Percentiles rank a stretch among this genome's conserved stretches.
Evolutionary conservation across 2,113 vertebrate genomes (phyloP).

Genomic region (Notarius lentiginosus): DNA sequence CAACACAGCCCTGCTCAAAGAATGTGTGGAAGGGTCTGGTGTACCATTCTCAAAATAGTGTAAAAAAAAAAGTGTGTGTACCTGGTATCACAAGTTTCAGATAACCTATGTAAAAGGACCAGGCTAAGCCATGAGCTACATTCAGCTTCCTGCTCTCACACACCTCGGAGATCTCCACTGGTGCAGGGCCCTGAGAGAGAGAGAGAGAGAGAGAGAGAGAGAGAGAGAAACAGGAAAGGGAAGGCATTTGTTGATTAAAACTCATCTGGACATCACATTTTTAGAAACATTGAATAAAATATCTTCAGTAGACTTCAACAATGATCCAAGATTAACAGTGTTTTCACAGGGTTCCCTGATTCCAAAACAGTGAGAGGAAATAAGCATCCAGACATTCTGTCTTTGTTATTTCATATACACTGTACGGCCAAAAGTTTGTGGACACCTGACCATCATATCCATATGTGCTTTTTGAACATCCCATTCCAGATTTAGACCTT

Average conservation of each 20-base stretch:
- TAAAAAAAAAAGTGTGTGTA: conserved; percentile 52
- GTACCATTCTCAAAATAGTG: background rate
- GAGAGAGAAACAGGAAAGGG: background rate
- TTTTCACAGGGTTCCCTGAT: background rate
- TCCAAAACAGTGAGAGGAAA: background rate
- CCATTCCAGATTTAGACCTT: background rate
- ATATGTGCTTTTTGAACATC: background rate
- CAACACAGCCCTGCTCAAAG: background rate
- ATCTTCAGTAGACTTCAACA: background rate
- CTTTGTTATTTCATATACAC: background rate
- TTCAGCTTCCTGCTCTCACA: conserved; percentile 80
- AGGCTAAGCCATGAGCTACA: conserved; percentile 85
- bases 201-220: background rate
- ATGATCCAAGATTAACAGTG: background rate
- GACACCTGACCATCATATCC: background rate
- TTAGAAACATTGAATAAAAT: background rate
- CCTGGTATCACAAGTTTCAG: conserved; percentile 82
- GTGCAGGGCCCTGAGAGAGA: conserved; percentile 68
- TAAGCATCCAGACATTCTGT: background rate
- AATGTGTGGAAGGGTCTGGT: background rate
- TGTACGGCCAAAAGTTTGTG: background rate
- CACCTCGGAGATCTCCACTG: conserved; percentile 79
- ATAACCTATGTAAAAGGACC: conserved; percentile 88
- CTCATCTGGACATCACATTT: background rate
- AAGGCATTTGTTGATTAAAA: background rate